Evolutionary conservation across 1,140 invertebrate species (phyloP).

Genomic region (Episyrphus balteatus): DNA sequence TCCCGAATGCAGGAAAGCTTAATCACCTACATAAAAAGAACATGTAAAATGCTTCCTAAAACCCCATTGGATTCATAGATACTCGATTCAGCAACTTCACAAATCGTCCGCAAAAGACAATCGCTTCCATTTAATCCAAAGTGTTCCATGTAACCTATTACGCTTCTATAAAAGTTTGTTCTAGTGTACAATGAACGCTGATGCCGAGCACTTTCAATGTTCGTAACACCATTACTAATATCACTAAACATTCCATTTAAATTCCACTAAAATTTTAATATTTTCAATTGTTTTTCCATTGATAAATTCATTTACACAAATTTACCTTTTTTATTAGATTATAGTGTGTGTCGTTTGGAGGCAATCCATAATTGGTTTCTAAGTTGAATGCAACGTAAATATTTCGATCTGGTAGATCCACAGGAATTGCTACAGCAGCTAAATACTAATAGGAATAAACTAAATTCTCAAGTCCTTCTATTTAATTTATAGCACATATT

Average conservation of each 20-base stretch:
- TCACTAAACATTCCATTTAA: constrained; percentile 18
- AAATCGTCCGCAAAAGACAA: constrained; percentile 41
- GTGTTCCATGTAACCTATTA: constrained; percentile 23
- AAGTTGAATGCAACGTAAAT: constrained; percentile 64
- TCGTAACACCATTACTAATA: constrained; percentile 23
- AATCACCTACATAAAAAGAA: constrained; percentile 41
- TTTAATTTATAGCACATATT: too few relatives aligned
- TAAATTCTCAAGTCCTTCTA: too few relatives aligned
- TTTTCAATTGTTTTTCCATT: neutral
- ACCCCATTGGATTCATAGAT: constrained; percentile 38
- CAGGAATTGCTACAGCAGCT: constrained; percentile 55
- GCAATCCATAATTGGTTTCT: constrained; percentile 55
- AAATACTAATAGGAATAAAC: constrained; percentile 30
- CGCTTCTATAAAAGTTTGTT: constrained; percentile 22
- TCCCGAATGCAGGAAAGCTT: too few relatives aligned
- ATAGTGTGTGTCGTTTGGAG: constrained; percentile 23
- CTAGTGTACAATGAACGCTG: constrained; percentile 13
- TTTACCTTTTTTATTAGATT: constrained; percentile 27
- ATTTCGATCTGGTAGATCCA: constrained; percentile 54
- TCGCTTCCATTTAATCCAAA: constrained; percentile 40
- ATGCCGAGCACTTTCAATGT: constrained; percentile 9
- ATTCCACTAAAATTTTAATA: constrained; percentile 19
- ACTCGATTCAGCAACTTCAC: constrained; percentile 36
- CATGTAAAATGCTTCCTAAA: constrained; percentile 40
- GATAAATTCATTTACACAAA: neutral